These are phyloP conservation scores for Calidris pygmaea DNA, from an alignment of 2,113 vertebrate species.

Conservation along the genomic window DNA sequence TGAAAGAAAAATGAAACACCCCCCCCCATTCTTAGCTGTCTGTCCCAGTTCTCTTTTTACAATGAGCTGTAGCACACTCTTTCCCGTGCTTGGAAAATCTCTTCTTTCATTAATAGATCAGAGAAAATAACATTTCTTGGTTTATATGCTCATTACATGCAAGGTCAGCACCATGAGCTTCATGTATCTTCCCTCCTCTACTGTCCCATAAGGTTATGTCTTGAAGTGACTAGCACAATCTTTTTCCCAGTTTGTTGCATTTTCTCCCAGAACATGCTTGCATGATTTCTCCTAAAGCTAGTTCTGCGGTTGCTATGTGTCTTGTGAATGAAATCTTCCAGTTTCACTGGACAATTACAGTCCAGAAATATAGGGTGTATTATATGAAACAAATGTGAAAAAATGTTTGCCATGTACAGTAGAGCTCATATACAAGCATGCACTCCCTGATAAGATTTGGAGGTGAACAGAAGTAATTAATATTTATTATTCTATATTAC, in stretches of 20 bases:
- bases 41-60: neutral
- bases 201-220: neutral
- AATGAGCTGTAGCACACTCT: neutral
- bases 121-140: neutral
- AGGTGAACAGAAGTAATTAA: neutral
- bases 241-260: neutral
- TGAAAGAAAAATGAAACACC: neutral
- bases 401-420: neutral
- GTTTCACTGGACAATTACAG: neutral
- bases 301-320: neutral
- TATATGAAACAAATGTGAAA: neutral
- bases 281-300: neutral
- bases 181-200: neutral
- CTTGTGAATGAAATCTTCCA: neutral
- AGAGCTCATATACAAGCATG: neutral
- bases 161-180: neutral
- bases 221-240: neutral
- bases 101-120: neutral
- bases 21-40: fast-evolving
- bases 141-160: neutral
- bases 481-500: neutral
- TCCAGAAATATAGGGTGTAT: neutral
- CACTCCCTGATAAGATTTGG: neutral
- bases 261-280: neutral
- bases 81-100: neutral